Evolutionary conservation across 2,113 vertebrate genomes (phyloP), one percentile per base, ranked within the genome.

Genomic region (Rallus limicola): DNA sequence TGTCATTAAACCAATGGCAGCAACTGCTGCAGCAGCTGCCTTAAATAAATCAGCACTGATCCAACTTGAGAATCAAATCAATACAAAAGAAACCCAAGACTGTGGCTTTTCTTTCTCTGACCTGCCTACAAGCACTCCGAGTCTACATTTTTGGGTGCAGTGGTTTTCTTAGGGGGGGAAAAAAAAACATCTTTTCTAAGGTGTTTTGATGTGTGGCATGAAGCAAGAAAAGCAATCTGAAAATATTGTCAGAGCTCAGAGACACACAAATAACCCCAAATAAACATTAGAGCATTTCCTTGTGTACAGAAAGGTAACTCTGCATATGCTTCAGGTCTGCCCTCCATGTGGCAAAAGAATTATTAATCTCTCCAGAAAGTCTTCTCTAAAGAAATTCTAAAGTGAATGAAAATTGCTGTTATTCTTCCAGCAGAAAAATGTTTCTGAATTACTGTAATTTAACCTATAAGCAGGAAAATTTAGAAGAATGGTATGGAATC

Each of bases 221-320:
- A 95, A 95, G 93, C 33, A 72, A 93, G 13, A 93, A 34, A 69
- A 91, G 81, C 10, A 90, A 96, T 20, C 11, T 56, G 69, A 31
- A 52, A 81, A 42, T 26, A 71, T 3, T 29, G 53, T 11, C 44
- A 60, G 48, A 34, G 50, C 42, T 44, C 69, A 34, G 3, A 16
- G 31, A 63, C 34, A 86, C 26, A 84, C 6, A 11, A 70, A 70
- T 24, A 25, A 65, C 28, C 25, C 40, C 26, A 38, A 56, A 52
- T 20, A 91, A 34, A 76, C 13, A 28, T 23, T 29, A 10, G 10
- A 55, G 15, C 23, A 20, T 33, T 5, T n/a, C 26, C 28, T 38
- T 11, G 5, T 4, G 10, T 13, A n/a, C 52, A 33, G 42, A 40
- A 65, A 24, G 3, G 13, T 44, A 50, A 55, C 36, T 21, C 13